Conservation (phyloP, 2,797 vertebrate genomes). For the Coracias cyanogaster region DNA sequence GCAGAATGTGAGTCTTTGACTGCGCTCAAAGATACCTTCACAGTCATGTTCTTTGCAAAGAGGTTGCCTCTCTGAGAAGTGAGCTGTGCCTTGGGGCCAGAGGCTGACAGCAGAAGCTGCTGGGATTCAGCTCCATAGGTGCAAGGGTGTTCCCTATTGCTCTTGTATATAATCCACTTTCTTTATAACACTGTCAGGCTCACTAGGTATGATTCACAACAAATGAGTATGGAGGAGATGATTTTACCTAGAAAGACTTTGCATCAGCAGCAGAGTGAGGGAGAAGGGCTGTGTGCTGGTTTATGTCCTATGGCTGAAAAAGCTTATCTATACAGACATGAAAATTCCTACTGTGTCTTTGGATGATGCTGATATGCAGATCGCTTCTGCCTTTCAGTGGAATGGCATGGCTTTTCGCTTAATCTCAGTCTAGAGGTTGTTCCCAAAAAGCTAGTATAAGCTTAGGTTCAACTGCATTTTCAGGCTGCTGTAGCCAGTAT, state of each 20-base stretch:
- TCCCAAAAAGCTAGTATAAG: background rate
- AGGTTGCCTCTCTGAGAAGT: background rate
- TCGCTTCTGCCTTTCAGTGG: background rate
- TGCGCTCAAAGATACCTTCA: background rate
- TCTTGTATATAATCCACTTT: background rate
- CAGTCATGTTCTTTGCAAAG: background rate
- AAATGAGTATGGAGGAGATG: background rate
- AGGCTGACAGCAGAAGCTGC: background rate
- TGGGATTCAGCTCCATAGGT: background rate
- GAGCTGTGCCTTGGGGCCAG: background rate
- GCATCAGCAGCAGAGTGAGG: background rate
- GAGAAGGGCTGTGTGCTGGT: background rate
- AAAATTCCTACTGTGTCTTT: background rate
- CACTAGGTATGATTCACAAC: background rate
- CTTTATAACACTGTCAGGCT: rapidly evolving
- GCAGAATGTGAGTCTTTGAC: background rate
- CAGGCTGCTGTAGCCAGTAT: background rate
- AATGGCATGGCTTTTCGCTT: background rate
- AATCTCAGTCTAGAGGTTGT: background rate
- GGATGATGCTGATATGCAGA: background rate
- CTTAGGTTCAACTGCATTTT: background rate
- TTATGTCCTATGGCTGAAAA: background rate
- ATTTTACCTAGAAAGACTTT: background rate
- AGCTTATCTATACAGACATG: background rate
- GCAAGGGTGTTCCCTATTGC: background rate